These are phyloP conservation scores for Apoderus coryli DNA, from an alignment of 2,888 invertebrate genomes.

Conservation along the genomic window DNA sequence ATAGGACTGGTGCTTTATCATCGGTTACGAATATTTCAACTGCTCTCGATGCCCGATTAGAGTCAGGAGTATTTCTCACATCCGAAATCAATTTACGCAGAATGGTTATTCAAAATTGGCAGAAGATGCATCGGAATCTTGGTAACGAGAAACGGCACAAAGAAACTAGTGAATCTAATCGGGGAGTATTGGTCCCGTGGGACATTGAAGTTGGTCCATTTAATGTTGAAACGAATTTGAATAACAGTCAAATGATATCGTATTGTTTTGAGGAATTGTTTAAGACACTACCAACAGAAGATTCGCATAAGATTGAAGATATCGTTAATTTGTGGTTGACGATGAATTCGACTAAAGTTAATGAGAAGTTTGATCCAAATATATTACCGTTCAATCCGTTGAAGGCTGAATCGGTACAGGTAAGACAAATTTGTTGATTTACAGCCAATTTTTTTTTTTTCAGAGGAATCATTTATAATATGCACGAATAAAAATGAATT, in stretches of 20 bases:
- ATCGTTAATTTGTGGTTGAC: constrained; percentile 87
- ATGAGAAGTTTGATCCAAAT: constrained; percentile 41
- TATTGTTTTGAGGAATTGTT: constrained; percentile 56
- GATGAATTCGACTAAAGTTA: constrained; percentile 44
- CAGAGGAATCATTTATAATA: no score
- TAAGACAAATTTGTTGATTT: no score
- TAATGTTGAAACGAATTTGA: constrained; percentile 27
- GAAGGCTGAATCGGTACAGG: constrained; percentile 45
- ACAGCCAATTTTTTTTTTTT: no score
- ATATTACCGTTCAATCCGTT: constrained; percentile 49
- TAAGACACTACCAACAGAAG: constrained; percentile 49
- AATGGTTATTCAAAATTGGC: constrained; percentile 25
- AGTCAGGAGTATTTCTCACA: constrained; percentile 56
- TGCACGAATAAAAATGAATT: no score
- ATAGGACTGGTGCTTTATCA: background rate
- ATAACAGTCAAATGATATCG: constrained; percentile 45
- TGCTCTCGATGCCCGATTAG: constrained; percentile 50
- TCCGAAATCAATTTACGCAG: constrained; percentile 63
- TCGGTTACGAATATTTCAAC: constrained; percentile 40
- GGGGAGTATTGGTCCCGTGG: constrained; percentile 26
- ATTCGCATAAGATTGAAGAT: constrained; percentile 66
- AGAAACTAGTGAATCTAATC: constrained; percentile 16
- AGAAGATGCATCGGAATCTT: constrained; percentile 26
- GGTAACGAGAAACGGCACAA: constrained; percentile 20
- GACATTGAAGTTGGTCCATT: constrained; percentile 31